Evolutionary conservation across 53 echinoderm and acorn worm species (phyloP).

Genomic region (Stichopus horrens): DNA sequence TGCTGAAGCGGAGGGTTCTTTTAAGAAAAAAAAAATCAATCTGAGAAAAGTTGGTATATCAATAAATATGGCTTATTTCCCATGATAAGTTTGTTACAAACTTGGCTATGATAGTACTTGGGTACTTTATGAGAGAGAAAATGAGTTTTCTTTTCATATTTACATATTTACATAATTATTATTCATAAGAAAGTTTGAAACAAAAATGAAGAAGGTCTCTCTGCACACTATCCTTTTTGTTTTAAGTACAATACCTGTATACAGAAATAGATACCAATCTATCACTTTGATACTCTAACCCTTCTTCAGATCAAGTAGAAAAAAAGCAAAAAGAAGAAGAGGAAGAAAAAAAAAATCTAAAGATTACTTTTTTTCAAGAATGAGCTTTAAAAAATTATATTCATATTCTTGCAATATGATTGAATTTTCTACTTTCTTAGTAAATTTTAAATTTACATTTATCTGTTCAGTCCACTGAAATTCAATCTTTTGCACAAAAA

Average conservation of each 20-base stretch:
- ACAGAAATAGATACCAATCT: background rate
- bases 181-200: slow-evolving; percentile 13
- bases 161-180: slow-evolving; percentile 27
- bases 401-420: background rate
- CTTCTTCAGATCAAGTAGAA: background rate
- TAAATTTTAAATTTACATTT: too few relatives aligned
- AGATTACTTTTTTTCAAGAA: background rate
- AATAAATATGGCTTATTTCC: background rate
- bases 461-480: too few relatives aligned
- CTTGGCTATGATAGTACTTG: slow-evolving; percentile 20
- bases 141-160: slow-evolving; percentile 5
- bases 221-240: background rate
- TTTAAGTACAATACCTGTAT: slow-evolving; percentile 34
- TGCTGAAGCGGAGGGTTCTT: too few relatives aligned
- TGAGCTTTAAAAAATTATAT: background rate
- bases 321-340: background rate
- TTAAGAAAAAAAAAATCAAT: too few relatives aligned
- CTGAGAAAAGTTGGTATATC: too few relatives aligned
- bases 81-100: background rate
- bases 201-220: background rate
- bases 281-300: background rate
- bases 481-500: too few relatives aligned
- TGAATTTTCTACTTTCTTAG: background rate
- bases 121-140: slow-evolving; percentile 6
- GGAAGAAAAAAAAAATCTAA: background rate